Evolutionary conservation across 2,113 vertebrate genomes (phyloP).

Genomic region (Elachura formosa): DNA sequence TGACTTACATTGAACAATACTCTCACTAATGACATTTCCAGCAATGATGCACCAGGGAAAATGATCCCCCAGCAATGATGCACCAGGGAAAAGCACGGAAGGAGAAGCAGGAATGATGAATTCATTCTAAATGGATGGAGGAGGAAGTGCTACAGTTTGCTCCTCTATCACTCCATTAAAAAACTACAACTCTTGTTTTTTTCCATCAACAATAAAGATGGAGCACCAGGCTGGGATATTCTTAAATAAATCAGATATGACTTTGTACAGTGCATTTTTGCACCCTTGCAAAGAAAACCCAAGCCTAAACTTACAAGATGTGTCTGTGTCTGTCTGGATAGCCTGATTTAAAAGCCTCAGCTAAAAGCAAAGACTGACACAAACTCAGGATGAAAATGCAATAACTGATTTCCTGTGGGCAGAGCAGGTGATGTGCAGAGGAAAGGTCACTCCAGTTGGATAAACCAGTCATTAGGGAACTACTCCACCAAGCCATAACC

Average conservation of each 20-base stretch:
- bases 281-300: not conserved
- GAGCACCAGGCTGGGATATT: not conserved
- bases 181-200: not conserved
- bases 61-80: constrained; percentile 3
- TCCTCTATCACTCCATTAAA: not conserved
- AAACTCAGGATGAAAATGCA: not conserved
- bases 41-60: constrained; percentile 25
- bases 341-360: not conserved
- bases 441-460: not conserved
- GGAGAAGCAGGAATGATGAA: not conserved
- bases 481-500: not conserved
- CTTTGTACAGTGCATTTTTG: not conserved
- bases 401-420: not conserved
- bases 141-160: not conserved
- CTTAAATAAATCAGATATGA: not conserved
- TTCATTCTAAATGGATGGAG: not conserved
- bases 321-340: not conserved
- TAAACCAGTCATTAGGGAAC: not conserved
- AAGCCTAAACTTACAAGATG: not conserved
- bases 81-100: not conserved
- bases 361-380: not conserved
- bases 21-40: constrained; percentile 43
- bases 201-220: not conserved
- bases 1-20: not conserved
- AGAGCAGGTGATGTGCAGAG: not conserved